A percentile compares a stretch with the other conserved stretches of the same genome.
Evolutionary conservation across 2,113 vertebrate species (phyloP).

Genomic region (Cavia aperea): DNA sequence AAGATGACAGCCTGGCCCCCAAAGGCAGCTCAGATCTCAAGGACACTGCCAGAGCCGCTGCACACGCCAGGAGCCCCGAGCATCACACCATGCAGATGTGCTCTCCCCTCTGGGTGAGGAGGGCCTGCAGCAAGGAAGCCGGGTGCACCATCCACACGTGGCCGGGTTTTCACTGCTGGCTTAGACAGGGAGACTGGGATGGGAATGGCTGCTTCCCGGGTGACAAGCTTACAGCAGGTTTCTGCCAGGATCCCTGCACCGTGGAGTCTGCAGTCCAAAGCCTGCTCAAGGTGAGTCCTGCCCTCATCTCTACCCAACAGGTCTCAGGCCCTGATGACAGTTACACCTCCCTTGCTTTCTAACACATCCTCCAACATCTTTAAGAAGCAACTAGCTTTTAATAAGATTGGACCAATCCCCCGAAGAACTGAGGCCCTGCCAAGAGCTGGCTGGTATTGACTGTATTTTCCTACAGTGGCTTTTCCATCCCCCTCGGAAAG

Average conservation of each 20-base stretch:
- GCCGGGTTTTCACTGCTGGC: background rate
- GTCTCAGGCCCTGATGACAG: background rate
- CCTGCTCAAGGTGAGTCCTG: background rate
- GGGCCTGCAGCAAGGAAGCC: background rate
- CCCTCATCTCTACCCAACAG: background rate
- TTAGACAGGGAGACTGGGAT: background rate
- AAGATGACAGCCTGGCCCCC: rapidly evolving
- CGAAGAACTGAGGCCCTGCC: background rate
- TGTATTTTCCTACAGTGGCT: background rate
- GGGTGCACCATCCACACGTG: no score
- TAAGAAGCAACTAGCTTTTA: background rate
- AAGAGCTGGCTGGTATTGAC: background rate
- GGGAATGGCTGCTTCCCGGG: background rate
- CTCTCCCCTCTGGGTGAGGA: background rate
- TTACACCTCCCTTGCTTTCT: background rate
- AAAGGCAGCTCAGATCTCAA: background rate
- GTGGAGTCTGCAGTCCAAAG: no score
- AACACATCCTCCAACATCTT: background rate
- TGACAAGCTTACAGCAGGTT: rapidly evolving
- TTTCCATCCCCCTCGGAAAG: background rate
- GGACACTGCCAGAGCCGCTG: background rate
- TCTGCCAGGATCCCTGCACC: rapidly evolving
- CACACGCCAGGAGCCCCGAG: background rate
- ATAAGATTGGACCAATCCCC: background rate
- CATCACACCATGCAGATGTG: rapidly evolving